Evolutionary conservation across 2,797 vertebrate genomes (phyloP).

Genomic region (Epinephelus coioides): DNA sequence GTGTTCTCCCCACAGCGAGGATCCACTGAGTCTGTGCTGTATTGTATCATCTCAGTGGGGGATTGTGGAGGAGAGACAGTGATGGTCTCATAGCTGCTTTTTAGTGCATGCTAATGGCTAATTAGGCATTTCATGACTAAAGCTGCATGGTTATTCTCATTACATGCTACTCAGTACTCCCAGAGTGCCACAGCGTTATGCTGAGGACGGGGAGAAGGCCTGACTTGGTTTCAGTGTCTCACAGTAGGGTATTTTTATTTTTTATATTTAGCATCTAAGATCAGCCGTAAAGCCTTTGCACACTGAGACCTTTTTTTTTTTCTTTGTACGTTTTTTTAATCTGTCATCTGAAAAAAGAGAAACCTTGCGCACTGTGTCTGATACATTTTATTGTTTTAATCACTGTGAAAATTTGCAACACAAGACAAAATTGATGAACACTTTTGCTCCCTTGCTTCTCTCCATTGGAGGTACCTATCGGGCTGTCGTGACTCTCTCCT

Average conservation of each 20-base stretch:
- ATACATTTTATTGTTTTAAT: too few relatives aligned
- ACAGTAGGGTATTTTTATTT: constrained; percentile 23
- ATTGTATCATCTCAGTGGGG: constrained; percentile 57
- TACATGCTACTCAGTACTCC: constrained; percentile 74
- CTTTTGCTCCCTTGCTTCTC: too few relatives aligned
- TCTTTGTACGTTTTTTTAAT: too few relatives aligned
- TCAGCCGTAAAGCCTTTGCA: too few relatives aligned
- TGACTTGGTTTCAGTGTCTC: constrained; percentile 29
- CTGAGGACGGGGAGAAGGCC: constrained; percentile 26
- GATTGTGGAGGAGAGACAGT: constrained; percentile 58
- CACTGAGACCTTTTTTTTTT: too few relatives aligned
- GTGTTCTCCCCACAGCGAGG: constrained; percentile 28
- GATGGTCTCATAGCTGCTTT: constrained; percentile 67
- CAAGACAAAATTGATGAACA: too few relatives aligned
- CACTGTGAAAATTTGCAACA: too few relatives aligned
- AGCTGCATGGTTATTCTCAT: constrained; percentile 72
- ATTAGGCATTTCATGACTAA: constrained; percentile 77
- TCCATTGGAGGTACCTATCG: too few relatives aligned
- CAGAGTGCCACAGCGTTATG: constrained; percentile 53
- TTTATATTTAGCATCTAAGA: background rate
- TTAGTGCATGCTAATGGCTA: constrained; percentile 73
- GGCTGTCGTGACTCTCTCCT: too few relatives aligned
- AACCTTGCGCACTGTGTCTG: too few relatives aligned
- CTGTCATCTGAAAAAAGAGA: too few relatives aligned
- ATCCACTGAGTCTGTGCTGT: constrained; percentile 44